Evolutionary conservation across 2,888 invertebrate species (phyloP), one percentile per base, ranked within the genome.

Genomic region (Diloba caeruleocephala): DNA sequence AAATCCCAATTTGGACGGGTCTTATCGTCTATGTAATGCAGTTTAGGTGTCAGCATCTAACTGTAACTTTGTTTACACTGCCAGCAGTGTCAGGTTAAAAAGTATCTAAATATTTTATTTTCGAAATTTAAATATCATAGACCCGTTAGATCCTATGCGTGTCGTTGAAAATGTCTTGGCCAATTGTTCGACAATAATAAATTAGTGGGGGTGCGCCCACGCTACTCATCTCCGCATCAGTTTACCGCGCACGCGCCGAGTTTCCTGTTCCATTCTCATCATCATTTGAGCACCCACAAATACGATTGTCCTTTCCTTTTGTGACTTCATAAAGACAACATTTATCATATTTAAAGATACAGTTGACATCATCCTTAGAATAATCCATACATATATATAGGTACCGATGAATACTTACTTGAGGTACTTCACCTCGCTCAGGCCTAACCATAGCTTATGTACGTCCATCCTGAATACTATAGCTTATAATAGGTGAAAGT

Each of bases 161-260:
- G 26, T 38, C 51, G 70, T 71, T 66, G 71, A 74, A 59, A 68
- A 63, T 53, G 53, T 49, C 36, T 44, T 78, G 78, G 77, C 71
- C 88, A 86, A 87, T 86, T 88, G 87, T 83, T 81, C 73, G 76
- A 80, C 78, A 81, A 84, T 64, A 70, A 87, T 79, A 79, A 84
- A 76, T 72, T 70, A 71, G 85, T 82, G 88, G 88, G 90, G 90
- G 89, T 86, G 89, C 89, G 87, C 92, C 91, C 87, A 90, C 91
- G 84, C 86, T 66, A 81, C 82, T 89, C 89, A 92, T 92, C 91
- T 89, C 75, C 63, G 79, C 87, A 89, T 88, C 85, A 89, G 84
- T 83, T 89, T 79, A 87, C 84, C 74, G 88, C 82, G 88, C 91
- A 90, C 90, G 90, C 88, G 89, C 78, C 79, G 76, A 68, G 79